These are phyloP conservation scores for Lycorma delicatula DNA, from an alignment of 1,140 invertebrate species.

Conservation along the genomic window DNA sequence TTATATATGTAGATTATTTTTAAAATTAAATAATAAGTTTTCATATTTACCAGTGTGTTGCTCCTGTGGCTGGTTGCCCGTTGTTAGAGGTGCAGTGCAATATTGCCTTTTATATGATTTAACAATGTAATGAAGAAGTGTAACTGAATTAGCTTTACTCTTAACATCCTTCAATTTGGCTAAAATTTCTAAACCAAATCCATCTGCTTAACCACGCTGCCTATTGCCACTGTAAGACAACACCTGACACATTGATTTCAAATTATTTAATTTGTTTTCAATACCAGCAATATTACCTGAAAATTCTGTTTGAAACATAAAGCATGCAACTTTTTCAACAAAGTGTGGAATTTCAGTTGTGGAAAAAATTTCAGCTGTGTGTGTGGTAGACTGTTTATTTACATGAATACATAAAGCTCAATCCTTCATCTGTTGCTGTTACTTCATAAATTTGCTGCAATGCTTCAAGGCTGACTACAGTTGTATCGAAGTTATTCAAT, in stretches of 20 bases:
- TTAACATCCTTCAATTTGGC: constrained; percentile 92
- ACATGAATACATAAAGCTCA: constrained; percentile 70
- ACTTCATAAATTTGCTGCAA: constrained; percentile 89
- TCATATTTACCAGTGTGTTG: too few species aligned
- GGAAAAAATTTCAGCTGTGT: too few species aligned
- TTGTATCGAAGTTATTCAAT: constrained; percentile 91
- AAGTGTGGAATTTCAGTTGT: constrained; percentile 84
- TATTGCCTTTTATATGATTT: constrained; percentile 56
- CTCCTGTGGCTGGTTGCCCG: too few species aligned
- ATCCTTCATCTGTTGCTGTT: constrained; percentile 72
- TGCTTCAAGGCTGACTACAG: constrained; percentile 76
- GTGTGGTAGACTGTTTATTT: constrained; percentile 54
- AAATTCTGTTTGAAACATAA: constrained; percentile 89
- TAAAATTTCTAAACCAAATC: constrained; percentile 90
- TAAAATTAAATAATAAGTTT: too few species aligned
- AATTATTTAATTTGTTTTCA: constrained; percentile 74
- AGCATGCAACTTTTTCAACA: constrained; percentile 82
- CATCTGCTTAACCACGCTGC: constrained; percentile 88
- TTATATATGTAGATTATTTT: too few species aligned
- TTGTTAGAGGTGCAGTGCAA: too few species aligned
- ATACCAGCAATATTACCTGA: constrained; percentile 72
- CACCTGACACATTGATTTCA: constrained; percentile 77
- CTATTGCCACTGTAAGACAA: constrained; percentile 75
- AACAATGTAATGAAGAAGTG: constrained; percentile 88
- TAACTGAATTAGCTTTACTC: constrained; percentile 48